Evolutionary conservation across 2,888 invertebrate species (phyloP).

Genomic region (Nomada goodeniana): DNA sequence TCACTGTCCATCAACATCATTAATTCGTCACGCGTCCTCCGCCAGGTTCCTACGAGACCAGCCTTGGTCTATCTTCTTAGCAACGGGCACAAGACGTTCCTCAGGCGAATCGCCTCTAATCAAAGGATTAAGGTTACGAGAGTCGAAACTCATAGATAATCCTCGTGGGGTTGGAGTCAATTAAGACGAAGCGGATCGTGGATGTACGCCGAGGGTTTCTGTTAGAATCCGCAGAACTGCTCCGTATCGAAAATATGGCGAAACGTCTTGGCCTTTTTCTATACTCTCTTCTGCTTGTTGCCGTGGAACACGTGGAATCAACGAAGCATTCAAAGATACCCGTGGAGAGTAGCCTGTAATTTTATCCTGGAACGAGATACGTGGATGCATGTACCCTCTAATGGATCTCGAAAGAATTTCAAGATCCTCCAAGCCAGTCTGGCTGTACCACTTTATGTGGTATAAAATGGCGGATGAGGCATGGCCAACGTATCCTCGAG

Average conservation of each 20-base stretch:
- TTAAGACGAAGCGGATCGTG: slow-evolving; percentile 58
- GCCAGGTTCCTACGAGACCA: slow-evolving; percentile 12
- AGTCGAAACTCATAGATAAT: slow-evolving; percentile 63
- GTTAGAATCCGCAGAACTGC: slow-evolving; percentile 59
- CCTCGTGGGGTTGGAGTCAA: slow-evolving; percentile 58
- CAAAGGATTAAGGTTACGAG: slow-evolving; percentile 61
- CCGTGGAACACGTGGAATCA: not conserved
- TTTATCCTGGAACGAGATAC: slow-evolving; percentile 40
- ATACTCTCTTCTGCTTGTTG: not conserved
- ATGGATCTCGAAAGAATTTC: slow-evolving; percentile 43
- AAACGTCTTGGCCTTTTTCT: slow-evolving; percentile 4
- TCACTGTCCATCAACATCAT: slow-evolving; percentile 32
- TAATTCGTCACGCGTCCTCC: slow-evolving; percentile 25
- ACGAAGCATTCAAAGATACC: slow-evolving; percentile 28
- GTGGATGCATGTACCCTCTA: slow-evolving; percentile 21
- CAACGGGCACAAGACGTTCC: slow-evolving; percentile 41
- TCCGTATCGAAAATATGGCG: slow-evolving; percentile 28
- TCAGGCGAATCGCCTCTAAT: slow-evolving; percentile 61
- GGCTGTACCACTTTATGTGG: slow-evolving; percentile 7
- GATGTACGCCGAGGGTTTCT: slow-evolving; percentile 40
- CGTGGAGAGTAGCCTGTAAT: slow-evolving; percentile 22
- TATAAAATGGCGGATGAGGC: slow-evolving; percentile 32
- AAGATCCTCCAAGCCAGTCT: slow-evolving; percentile 2
- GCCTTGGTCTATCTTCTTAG: slow-evolving; percentile 24
- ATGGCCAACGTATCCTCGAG: slow-evolving; percentile 20